phyloP scores from a whole-genome alignment of 2,888 invertebrate species.

The Sphaerophoria rueppellii region DNA sequence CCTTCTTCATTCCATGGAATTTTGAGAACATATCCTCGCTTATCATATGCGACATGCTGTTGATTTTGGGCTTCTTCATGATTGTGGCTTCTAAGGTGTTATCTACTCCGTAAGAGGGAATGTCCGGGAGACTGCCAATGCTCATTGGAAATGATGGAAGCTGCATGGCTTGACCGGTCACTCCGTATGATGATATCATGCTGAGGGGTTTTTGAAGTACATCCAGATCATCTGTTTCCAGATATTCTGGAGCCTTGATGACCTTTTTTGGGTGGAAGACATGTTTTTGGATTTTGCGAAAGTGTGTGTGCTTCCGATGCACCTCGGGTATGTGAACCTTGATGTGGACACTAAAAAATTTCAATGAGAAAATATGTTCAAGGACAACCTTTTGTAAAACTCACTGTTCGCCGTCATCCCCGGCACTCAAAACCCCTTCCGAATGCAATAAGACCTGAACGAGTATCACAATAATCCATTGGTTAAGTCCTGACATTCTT shows the following conservation, averaged over 20 bases:
- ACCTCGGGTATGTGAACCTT: constrained; percentile 69
- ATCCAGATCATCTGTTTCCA: constrained; percentile 26
- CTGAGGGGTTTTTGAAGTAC: constrained; percentile 23
- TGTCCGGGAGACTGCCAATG: constrained; percentile 41
- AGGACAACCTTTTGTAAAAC: constrained; percentile 10
- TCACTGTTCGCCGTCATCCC: constrained; percentile 67
- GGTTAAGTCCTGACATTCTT: constrained; percentile 55
- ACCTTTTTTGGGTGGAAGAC: constrained; percentile 62
- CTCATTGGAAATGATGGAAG: constrained; percentile 20
- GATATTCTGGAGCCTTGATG: constrained; percentile 32
- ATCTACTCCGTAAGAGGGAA: constrained; percentile 57
- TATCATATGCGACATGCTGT: constrained; percentile 27
- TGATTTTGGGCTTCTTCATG: constrained; percentile 48
- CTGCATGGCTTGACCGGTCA: constrained; percentile 9
- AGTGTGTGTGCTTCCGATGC: constrained; percentile 56
- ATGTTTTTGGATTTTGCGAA: constrained; percentile 60
- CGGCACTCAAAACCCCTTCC: constrained; percentile 36
- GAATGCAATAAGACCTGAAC: constrained; percentile 44
- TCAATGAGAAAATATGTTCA: not conserved
- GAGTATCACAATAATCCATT: constrained; percentile 62
- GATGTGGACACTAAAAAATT: constrained; percentile 59
- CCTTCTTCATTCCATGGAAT: constrained; percentile 61
- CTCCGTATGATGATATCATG: constrained; percentile 50
- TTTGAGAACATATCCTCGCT: constrained; percentile 47
- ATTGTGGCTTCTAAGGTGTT: constrained; percentile 59